These are phyloP conservation scores for Neodontobutis hainanensis DNA, from an alignment of 2,113 vertebrate species.

Conservation along the genomic window DNA sequence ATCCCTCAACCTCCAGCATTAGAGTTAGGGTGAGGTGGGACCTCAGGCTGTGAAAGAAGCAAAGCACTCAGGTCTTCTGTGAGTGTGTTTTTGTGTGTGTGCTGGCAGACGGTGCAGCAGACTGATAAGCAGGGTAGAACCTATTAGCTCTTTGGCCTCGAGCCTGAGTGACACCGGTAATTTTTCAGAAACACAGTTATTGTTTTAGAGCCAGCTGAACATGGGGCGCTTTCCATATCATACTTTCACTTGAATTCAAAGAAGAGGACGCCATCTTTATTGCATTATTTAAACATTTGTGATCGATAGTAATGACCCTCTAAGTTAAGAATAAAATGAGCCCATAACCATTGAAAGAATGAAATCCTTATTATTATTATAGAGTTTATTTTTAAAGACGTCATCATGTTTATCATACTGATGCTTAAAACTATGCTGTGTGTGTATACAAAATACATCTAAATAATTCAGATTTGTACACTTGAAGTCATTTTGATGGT, in stretches of 20 bases:
- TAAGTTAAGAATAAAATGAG: too few relatives aligned
- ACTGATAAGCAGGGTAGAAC: conserved; percentile 43
- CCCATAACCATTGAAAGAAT: too few relatives aligned
- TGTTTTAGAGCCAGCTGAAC: conserved; percentile 23
- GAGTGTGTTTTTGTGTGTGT: conserved; percentile 7
- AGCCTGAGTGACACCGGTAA: conserved; percentile 43
- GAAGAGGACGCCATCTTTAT: not conserved
- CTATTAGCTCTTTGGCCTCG: conserved; percentile 47
- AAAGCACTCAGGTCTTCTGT: conserved; percentile 4
- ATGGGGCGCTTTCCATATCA: conserved; percentile 24
- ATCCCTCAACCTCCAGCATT: conserved; percentile 33
- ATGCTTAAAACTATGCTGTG: too few relatives aligned
- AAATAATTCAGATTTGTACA: too few relatives aligned
- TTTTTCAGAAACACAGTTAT: conserved; percentile 34
- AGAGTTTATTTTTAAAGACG: too few relatives aligned
- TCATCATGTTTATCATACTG: too few relatives aligned
- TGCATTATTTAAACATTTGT: not conserved
- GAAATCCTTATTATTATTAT: too few relatives aligned
- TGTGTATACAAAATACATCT: too few relatives aligned
- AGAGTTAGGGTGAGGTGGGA: conserved; percentile 25
- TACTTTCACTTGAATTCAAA: conserved; percentile 12
- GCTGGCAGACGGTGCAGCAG: conserved; percentile 25
- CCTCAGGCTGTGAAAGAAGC: conserved; percentile 9
- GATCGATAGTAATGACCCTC: too few relatives aligned
- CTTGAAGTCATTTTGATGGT: too few relatives aligned